These are phyloP conservation scores for Abrostola tripartita DNA, from an alignment of 2,888 invertebrate species.

Conservation along the genomic window DNA sequence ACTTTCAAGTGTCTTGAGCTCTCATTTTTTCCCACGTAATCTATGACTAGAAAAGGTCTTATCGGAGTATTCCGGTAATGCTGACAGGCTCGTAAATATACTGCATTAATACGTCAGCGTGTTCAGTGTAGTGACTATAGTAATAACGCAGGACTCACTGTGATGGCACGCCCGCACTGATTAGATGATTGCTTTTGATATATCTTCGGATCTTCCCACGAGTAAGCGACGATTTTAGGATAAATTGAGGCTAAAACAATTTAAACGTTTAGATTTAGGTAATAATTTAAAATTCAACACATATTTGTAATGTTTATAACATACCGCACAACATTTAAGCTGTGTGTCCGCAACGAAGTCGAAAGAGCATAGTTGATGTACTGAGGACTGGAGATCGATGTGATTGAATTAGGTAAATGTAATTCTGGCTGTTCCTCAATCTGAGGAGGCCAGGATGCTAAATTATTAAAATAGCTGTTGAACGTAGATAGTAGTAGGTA, in stretches of 20 bases:
- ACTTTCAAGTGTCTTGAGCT: background rate
- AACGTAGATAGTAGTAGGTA: no score
- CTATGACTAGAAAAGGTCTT: background rate
- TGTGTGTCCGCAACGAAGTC: no score
- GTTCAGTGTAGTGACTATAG: background rate
- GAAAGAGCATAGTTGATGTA: no score
- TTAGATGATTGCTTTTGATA: slow-evolving; percentile 37
- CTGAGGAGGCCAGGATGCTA: no score
- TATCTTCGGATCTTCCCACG: slow-evolving; percentile 39
- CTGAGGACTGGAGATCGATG: no score
- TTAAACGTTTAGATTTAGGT: no score
- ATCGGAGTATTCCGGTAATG: slow-evolving; percentile 4
- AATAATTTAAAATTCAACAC: no score
- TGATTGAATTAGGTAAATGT: no score
- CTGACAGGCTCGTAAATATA: slow-evolving; percentile 8
- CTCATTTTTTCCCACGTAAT: background rate
- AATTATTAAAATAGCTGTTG: no score
- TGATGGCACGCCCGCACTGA: slow-evolving; percentile 33
- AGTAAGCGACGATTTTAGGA: background rate
- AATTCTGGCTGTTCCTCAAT: no score
- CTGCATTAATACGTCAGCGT: slow-evolving; percentile 7
- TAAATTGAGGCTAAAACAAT: background rate
- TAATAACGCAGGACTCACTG: slow-evolving; percentile 23
- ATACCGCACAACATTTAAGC: no score
- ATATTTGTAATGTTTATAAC: no score